A percentile compares a stretch with the other conserved stretches of the same genome.
Conservation (phyloP, 2,797 vertebrate species). For the Megaceryle alcyon region DNA sequence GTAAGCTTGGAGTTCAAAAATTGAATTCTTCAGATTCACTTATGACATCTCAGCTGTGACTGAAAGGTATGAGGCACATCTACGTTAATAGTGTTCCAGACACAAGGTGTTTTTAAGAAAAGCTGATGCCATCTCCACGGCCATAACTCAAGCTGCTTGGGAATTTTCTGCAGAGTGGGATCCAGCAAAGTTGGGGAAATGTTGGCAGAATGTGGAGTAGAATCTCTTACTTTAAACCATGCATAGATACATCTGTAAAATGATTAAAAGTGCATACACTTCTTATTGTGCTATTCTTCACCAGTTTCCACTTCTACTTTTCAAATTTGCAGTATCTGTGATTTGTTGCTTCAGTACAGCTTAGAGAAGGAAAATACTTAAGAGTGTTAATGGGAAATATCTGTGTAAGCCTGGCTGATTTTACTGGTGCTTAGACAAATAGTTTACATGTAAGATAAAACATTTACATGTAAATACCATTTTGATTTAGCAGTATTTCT, state of each 20-base stretch:
- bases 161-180: background rate
- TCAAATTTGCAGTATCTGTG: background rate
- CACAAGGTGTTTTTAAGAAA: background rate
- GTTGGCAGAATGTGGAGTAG: background rate
- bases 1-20: background rate
- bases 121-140: background rate
- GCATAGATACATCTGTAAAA: background rate
- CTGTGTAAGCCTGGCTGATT: background rate
- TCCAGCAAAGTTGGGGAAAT: background rate
- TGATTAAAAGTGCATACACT: rapidly evolving
- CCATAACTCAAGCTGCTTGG: background rate
- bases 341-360: background rate
- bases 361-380: background rate
- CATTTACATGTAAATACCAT: slow-evolving; percentile 9
- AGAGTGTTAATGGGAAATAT: background rate
- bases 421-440: background rate
- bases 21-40: background rate
- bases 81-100: background rate
- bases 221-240: background rate
- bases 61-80: background rate
- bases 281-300: background rate
- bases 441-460: slow-evolving; percentile 4
- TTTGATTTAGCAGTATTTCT: slow-evolving; percentile 13
- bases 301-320: background rate
- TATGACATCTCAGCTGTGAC: background rate